phyloP scores from a whole-genome alignment of 2,113 vertebrate species.

The Perca flavescens region DNA sequence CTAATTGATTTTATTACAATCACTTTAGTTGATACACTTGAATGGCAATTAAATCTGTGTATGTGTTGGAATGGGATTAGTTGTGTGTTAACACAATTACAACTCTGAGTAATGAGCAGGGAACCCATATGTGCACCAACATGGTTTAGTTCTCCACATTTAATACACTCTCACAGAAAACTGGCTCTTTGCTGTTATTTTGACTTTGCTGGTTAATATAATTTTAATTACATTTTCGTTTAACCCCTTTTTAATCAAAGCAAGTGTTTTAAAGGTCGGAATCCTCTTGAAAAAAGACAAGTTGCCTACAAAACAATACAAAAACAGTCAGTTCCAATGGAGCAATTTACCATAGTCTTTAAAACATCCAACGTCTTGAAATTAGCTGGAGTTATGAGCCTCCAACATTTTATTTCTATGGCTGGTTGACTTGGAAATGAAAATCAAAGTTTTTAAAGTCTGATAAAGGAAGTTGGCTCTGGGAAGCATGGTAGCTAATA shows the following conservation, averaged over 20 bases:
- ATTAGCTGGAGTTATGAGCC: not conserved
- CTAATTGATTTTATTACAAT: conserved; percentile 35
- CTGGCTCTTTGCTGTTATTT: not conserved
- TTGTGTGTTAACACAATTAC: conserved; percentile 31
- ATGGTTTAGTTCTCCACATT: not conserved
- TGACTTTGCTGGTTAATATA: not conserved
- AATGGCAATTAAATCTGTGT: conserved; percentile 28
- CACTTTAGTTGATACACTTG: conserved; percentile 16
- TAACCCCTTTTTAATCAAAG: not conserved
- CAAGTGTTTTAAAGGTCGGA: not conserved
- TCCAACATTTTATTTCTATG: not conserved
- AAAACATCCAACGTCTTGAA: not conserved
- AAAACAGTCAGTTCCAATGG: not conserved
- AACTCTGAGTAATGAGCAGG: not conserved
- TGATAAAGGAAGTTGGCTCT: not conserved
- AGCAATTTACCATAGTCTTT: not conserved
- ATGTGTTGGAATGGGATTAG: conserved; percentile 25
- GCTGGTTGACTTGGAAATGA: not conserved
- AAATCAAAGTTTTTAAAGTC: not conserved
- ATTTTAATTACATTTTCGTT: not conserved
- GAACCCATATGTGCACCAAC: conserved; percentile 26
- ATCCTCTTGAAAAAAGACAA: not conserved
- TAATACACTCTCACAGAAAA: too few relatives aligned
- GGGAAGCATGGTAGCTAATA: not conserved
- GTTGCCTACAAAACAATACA: not conserved